phyloP scores from a whole-genome alignment of 2,888 invertebrate genomes.

The Meloe dianella region DNA sequence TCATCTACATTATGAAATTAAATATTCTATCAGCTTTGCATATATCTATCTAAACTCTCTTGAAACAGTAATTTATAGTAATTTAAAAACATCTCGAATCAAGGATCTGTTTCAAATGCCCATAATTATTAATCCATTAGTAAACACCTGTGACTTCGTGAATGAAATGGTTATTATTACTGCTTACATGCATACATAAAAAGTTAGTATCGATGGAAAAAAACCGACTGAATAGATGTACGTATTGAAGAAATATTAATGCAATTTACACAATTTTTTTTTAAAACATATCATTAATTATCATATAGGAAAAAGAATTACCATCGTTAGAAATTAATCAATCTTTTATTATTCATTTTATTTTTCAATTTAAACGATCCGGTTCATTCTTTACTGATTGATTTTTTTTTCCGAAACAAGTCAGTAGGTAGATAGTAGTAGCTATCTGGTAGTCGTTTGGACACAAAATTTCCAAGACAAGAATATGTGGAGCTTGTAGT shows the following conservation, averaged over 20 bases:
- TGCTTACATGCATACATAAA: background rate
- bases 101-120: conserved; percentile 4
- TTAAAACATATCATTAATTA: background rate
- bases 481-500: conserved; percentile 28
- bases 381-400: background rate
- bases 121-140: conserved; percentile 12
- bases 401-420: background rate
- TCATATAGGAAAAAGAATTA: background rate
- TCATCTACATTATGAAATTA: too few species aligned
- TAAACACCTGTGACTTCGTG: conserved; percentile 7
- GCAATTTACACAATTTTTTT: background rate
- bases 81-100: background rate
- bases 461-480: conserved; percentile 20
- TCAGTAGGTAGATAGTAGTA: conserved; percentile 6
- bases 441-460: conserved; percentile 25
- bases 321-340: background rate
- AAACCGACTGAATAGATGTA: background rate
- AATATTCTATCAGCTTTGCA: background rate
- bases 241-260: background rate
- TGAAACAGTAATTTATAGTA: conserved; percentile 4
- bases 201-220: background rate
- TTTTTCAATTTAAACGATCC: conserved; percentile 1
- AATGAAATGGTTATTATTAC: conserved; percentile 3
- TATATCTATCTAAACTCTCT: background rate
- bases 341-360: conserved; percentile 5